Conservation (phyloP, 2,113 vertebrate genomes). For the Heterotis niloticus region DNA sequence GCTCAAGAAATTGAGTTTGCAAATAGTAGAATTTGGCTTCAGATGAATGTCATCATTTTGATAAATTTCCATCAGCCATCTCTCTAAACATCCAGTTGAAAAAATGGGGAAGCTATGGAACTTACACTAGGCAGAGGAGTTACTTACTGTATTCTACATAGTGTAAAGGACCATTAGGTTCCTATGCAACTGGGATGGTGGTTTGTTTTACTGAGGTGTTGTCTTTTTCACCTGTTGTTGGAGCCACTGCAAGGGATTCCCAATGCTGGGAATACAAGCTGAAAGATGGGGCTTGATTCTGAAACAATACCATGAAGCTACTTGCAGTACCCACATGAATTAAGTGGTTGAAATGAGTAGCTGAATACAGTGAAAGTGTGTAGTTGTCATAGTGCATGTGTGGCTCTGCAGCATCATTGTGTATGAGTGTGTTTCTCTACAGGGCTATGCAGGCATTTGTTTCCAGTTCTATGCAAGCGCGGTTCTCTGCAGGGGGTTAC, state of each 20-base stretch:
- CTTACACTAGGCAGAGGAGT: not conserved
- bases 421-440: not conserved
- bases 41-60: no score
- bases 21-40: no score
- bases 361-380: no score
- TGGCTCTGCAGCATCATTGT: not conserved
- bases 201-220: not conserved
- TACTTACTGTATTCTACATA: not conserved
- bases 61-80: not conserved
- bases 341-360: no score
- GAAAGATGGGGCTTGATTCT: no score
- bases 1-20: not conserved
- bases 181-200: not conserved
- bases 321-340: no score
- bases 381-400: no score
- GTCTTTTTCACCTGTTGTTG: not conserved
- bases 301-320: no score
- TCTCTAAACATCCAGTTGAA: not conserved
- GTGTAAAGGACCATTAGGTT: not conserved
- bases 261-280: no score
- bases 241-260: not conserved
- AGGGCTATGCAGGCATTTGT: conserved; percentile 26
- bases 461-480: conserved; percentile 19
- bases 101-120: not conserved
- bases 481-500: conserved; percentile 38